Evolutionary conservation across 2,113 vertebrate species (phyloP).

Genomic region (Thamnophis sirtalis): DNA sequence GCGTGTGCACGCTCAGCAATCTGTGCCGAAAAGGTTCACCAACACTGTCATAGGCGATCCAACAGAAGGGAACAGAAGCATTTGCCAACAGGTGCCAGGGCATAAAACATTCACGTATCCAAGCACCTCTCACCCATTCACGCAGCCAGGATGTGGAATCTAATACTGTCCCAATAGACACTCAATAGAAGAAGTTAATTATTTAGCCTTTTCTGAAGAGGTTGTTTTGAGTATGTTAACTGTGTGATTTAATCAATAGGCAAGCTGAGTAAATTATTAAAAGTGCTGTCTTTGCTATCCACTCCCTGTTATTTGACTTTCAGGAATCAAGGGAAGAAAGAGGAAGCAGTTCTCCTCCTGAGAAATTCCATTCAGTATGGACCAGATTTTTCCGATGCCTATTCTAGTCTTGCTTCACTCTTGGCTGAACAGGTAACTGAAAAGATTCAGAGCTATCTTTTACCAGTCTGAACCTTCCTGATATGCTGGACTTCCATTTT

Average conservation of each 20-base stretch:
- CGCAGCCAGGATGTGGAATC: not conserved
- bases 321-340: constrained; percentile 84
- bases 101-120: not conserved
- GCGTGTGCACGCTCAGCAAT: no score
- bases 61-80: not conserved
- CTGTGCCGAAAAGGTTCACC: no score
- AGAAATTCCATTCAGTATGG: constrained; percentile 83
- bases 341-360: constrained; percentile 81
- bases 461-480: not conserved
- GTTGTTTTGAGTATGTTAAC: constrained; percentile 25
- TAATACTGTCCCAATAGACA: not conserved
- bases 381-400: constrained; percentile 91
- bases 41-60: not conserved
- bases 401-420: constrained; percentile 90
- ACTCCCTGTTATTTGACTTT: not conserved
- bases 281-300: not conserved
- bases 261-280: constrained; percentile 37
- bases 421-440: constrained; percentile 86
- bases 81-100: not conserved
- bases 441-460: fast-evolving
- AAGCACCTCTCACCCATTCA: not conserved
- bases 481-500: not conserved
- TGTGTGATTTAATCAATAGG: constrained; percentile 23
- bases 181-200: constrained; percentile 22
- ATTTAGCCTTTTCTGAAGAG: not conserved